These are phyloP conservation scores for Glossosoma conforme DNA, from an alignment of 1,140 invertebrate genomes.

Conservation along the genomic window DNA sequence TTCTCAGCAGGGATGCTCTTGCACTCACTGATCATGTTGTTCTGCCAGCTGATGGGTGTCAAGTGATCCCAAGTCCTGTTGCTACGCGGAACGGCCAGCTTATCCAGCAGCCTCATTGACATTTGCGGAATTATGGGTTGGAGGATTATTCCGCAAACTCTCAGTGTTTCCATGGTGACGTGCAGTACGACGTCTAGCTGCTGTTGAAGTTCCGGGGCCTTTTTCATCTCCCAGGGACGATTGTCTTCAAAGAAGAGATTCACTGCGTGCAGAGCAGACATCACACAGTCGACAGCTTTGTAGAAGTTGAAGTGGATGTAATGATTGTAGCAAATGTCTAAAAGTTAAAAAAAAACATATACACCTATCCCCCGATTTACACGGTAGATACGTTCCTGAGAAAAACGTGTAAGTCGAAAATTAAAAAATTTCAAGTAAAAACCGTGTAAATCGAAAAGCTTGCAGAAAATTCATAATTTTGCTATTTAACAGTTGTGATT, in stretches of 20 bases:
- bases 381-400: too few relatives aligned
- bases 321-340: slow-evolving; percentile 56
- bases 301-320: slow-evolving; percentile 81
- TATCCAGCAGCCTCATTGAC: slow-evolving; percentile 59
- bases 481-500: too few relatives aligned
- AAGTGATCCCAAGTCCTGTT: slow-evolving; percentile 52
- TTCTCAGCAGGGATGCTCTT: slow-evolving; percentile 32
- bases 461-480: too few relatives aligned
- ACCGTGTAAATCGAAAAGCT: too few relatives aligned
- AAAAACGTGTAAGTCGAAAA: too few relatives aligned
- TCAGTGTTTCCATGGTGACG: slow-evolving; percentile 76
- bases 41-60: slow-evolving; percentile 38
- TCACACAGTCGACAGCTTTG: slow-evolving; percentile 73
- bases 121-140: slow-evolving; percentile 81
- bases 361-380: too few relatives aligned
- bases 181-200: slow-evolving; percentile 71
- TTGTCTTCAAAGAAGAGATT: slow-evolving; percentile 84
- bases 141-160: slow-evolving; percentile 72
- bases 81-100: slow-evolving; percentile 52
- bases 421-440: too few relatives aligned
- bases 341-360: slow-evolving; percentile 8
- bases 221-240: slow-evolving; percentile 80
- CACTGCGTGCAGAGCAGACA: slow-evolving; percentile 65
- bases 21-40: slow-evolving; percentile 27
- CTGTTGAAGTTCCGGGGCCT: slow-evolving; percentile 41